These are phyloP conservation scores for Mormyrops boulengeri DNA, from an alignment of 2,797 vertebrate species.

Conservation along the genomic window DNA sequence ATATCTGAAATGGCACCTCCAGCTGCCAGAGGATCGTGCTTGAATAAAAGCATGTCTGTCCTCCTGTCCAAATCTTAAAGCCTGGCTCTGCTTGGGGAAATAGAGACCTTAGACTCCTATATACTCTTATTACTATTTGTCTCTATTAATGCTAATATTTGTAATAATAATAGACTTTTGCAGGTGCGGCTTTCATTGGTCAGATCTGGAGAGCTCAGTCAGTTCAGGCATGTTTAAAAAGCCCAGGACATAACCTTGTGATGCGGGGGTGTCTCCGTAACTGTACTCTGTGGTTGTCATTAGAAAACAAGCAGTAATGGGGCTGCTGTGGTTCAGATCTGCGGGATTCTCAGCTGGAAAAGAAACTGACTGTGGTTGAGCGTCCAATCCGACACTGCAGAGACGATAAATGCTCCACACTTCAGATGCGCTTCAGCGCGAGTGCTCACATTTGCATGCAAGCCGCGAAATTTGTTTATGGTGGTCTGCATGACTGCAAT, in stretches of 20 bases:
- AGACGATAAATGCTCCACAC: not conserved
- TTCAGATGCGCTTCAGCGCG: not conserved
- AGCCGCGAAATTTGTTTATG: slow-evolving; percentile 5
- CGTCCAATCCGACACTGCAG: not conserved
- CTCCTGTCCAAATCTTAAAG: not conserved
- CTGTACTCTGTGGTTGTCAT: not conserved
- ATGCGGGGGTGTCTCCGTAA: not conserved
- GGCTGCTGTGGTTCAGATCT: not conserved
- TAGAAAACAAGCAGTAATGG: not conserved
- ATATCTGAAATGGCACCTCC: not conserved
- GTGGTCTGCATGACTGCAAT: not conserved
- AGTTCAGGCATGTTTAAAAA: not conserved
- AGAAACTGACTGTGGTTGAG: not conserved
- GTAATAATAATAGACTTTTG: not conserved
- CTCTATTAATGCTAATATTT: not conserved
- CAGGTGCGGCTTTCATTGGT: not conserved
- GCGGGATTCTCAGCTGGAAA: not conserved
- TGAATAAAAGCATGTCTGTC: not conserved
- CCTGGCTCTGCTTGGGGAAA: not conserved
- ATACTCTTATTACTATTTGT: not conserved
- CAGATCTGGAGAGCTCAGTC: not conserved
- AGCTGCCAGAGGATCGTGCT: not conserved
- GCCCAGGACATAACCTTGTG: not conserved
- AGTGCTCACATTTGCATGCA: not conserved
- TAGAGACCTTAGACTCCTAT: not conserved